Base-by-base conservation (phyloP, 2,113 vertebrate species). In the Mellivora capensis region DNA sequence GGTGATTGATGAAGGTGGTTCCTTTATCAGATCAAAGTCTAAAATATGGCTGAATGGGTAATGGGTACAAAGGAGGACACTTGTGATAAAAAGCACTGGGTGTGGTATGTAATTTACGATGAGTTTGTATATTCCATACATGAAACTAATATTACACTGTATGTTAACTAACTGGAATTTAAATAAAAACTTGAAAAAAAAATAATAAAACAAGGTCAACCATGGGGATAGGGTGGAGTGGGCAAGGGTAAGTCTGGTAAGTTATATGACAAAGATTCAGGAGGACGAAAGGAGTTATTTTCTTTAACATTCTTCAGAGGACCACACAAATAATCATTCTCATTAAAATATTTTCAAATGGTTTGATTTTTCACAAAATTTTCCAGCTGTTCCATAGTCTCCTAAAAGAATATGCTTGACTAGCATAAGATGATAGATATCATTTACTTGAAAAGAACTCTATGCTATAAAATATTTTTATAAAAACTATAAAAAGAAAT, bases 281-380 rank as follows among this genome's bases (percentile, higher is more conserved):
- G 39, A 92, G 5, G 20, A 15, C 90, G n/a, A 79, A 92, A 72
- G 20, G 57, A 80, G 39, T 61, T 11, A 69, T 80, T 82, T 69
- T 84, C 57, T 57, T 87, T 39, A 90, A 37, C 54, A 62, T 72
- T 87, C 52, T 93, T 87, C 23, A 89, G 27, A 92, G 42, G 62
- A 74, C 31, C 57, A 91, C 44, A 49, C 18, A 79, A 93, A 96
- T 90, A 91, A 91, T 96, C 72, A 96, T 89, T 94, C 67, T 89
- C 88, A 96, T 96, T 97, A 97, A 96, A 96, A 94, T 98, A 96
- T 94, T 89, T 97, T 95, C 64, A 97, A 95, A 94, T 94, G 95
- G 54, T 88, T 96, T 98, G 84, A 95, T 93, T 96, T 97, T 93
- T 97, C 18, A 85, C 77, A 77, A 67, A 34, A 25, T 87, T 97